A percentile compares a stretch with the other conserved stretches of the same genome.
Evolutionary conservation across 2,113 vertebrate species (phyloP).

Genomic region (Petroica traversi): DNA sequence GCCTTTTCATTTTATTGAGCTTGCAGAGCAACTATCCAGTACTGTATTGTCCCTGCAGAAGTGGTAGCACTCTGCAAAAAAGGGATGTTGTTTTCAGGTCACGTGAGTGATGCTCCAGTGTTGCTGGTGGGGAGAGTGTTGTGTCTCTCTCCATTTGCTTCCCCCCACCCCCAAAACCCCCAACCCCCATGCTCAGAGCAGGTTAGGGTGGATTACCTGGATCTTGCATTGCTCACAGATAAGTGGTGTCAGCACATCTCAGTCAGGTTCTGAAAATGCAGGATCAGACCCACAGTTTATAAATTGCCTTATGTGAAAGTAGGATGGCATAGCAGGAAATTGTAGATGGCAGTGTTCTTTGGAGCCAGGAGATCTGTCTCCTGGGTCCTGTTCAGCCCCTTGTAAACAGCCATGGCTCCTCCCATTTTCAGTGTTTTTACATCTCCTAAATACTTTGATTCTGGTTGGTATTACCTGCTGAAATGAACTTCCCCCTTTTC

Average conservation of each 20-base stretch:
- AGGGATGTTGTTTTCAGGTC: slow-evolving; percentile 57
- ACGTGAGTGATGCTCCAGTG: not conserved
- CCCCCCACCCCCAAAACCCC: not conserved
- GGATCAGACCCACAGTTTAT: not conserved
- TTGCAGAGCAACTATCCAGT: slow-evolving; percentile 55
- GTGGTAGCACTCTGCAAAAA: slow-evolving; percentile 22
- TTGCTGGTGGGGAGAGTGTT: not conserved
- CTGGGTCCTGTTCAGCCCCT: not conserved
- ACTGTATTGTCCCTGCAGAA: slow-evolving; percentile 64
- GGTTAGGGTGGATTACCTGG: not conserved
- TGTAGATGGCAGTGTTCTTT: not conserved
- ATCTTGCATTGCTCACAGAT: not conserved
- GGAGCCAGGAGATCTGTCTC: not conserved
- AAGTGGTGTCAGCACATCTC: not conserved
- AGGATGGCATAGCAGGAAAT: not conserved
- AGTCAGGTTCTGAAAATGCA: not conserved
- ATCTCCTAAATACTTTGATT: not conserved
- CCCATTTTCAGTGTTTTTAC: not conserved
- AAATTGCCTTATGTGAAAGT: slow-evolving; percentile 17
- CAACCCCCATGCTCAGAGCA: not conserved
- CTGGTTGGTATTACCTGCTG: not conserved
- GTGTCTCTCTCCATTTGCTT: not conserved
- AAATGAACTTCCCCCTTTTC: not conserved
- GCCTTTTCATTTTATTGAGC: slow-evolving; percentile 46
- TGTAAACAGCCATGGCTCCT: not conserved